phyloP scores from a whole-genome alignment of 1,140 invertebrate species.

The Diabrotica virgifera region DNA sequence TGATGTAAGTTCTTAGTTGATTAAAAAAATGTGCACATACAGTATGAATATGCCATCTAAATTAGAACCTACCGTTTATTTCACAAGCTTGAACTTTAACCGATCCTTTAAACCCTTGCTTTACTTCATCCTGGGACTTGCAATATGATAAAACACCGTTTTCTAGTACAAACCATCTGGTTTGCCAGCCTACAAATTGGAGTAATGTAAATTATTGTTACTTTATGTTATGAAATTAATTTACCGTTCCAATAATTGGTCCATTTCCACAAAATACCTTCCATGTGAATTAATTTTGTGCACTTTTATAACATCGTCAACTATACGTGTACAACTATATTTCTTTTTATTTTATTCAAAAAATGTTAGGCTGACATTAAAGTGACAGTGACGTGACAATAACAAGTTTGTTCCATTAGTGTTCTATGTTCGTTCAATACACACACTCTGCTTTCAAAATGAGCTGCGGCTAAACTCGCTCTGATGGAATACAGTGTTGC shows the following conservation, averaged over 20 bases:
- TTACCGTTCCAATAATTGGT: constrained; percentile 80
- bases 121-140: constrained; percentile 78
- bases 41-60: not conserved
- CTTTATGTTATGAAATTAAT: constrained; percentile 11
- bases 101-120: constrained; percentile 80
- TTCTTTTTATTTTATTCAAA: too few species aligned
- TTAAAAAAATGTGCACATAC: constrained; percentile 1
- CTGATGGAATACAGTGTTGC: too few species aligned
- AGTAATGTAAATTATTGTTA: constrained; percentile 8
- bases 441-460: too few species aligned
- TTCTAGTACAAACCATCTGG: constrained; percentile 79
- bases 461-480: too few species aligned
- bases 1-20: not conserved
- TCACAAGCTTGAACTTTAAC: constrained; percentile 79
- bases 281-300: constrained; percentile 52
- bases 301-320: not conserved
- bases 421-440: too few species aligned
- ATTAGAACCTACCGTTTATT: constrained; percentile 63
- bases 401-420: too few species aligned
- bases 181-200: constrained; percentile 71
- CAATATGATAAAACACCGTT: constrained; percentile 80
- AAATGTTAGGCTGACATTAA: too few species aligned
- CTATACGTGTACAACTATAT: too few species aligned
- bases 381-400: too few species aligned
- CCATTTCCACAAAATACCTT: constrained; percentile 78